These are phyloP conservation scores for Piaya cayana DNA, from an alignment of 2,113 vertebrate genomes.

Conservation along the genomic window DNA sequence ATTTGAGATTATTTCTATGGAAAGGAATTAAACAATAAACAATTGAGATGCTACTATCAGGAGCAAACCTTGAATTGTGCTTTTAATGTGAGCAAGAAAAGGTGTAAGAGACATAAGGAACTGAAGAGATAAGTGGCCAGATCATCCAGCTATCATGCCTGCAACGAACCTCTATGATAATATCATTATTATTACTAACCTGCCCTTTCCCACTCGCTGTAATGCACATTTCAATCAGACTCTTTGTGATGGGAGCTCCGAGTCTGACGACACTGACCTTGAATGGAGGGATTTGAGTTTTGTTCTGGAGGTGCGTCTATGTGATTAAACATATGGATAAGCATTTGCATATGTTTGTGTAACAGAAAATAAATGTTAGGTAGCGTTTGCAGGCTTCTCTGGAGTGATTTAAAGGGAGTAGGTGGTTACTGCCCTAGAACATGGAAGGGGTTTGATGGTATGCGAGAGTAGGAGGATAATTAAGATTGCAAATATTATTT, in stretches of 20 bases:
- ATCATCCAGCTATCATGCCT: background rate
- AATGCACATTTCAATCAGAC: background rate
- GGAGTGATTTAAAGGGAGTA: background rate
- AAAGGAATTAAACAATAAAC: background rate
- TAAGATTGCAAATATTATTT: conserved; percentile 24
- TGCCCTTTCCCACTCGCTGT: background rate
- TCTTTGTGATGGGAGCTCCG: background rate
- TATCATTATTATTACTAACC: background rate
- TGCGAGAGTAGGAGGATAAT: conserved; percentile 8
- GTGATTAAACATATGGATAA: background rate
- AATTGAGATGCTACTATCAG: background rate
- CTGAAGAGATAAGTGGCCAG: background rate
- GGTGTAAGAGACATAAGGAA: fast-evolving
- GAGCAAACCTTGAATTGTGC: background rate
- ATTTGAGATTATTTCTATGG: background rate
- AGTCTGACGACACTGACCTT: background rate
- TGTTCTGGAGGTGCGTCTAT: background rate
- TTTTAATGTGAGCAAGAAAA: background rate
- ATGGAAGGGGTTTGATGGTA: background rate
- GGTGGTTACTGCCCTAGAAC: conserved; percentile 31
- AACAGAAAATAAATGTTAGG: background rate
- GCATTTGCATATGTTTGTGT: conserved; percentile 13
- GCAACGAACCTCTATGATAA: background rate
- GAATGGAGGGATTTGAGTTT: background rate
- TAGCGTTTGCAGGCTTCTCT: background rate